Base-by-base conservation (phyloP, 2,888 invertebrate genomes). In the Caenorhabditis sp. region DNA sequence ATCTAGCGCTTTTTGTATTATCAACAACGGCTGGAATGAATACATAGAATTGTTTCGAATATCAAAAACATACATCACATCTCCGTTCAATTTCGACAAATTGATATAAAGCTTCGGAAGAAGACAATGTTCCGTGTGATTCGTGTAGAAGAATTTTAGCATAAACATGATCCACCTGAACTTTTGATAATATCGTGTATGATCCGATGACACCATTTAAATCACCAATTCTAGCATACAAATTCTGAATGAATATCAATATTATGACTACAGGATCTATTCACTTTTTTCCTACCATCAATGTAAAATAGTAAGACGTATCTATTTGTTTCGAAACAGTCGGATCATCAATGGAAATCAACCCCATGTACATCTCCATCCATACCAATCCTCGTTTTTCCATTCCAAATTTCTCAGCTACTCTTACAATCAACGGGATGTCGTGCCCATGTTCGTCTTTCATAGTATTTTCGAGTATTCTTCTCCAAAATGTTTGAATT, bases 371-470 rank as follows among this genome's bases (percentile, higher is more conserved):
- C 62, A 68, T 57, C n/a, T 72, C 72, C 49, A 72, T 50, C 72
- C 72, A 72, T 10, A 63, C 31, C 55, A 72, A 68, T 19, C 67
- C 67, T 19, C 72, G 61, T 36, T 72, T 72, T 50, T 72, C 72
- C 72, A 72, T 72, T 62, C 72, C 72, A 17, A 72, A 68, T 21
- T 21, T 21, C 26, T 65, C 66, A 2, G 72, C 72, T 0, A 65
- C 68, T 49, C 27, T 64, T 10, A 72, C 72, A 27, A 68, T 57
- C 49, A 72, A 24, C 24, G 72, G 72, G 31, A 62, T 61, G 19
- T 58, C 58, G 50, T 68, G 67, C 21, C 64, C 72, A 49, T 72
- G 31, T 10, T 64, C 64, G 19, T 72, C 67, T 50, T 65, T 68
- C 0, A 31, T 27, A 2, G 50, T 58, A 62, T 53, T 61, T 19